These are phyloP conservation scores for Phalacrocorax aristotelis DNA, from an alignment of 2,113 vertebrate species.

Conservation along the genomic window DNA sequence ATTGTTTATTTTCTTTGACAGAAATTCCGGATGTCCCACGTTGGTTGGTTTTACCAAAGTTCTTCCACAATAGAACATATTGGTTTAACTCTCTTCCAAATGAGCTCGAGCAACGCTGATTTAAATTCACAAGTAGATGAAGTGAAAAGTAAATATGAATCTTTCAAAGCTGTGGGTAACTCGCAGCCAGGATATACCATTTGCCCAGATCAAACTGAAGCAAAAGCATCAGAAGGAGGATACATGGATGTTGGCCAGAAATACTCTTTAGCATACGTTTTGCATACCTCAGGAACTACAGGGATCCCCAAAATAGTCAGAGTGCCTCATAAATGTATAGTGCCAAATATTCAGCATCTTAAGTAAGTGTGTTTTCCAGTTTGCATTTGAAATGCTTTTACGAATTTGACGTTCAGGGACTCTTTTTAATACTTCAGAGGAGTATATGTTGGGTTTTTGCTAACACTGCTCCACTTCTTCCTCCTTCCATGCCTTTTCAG, in stretches of 20 bases:
- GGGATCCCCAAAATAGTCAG: constrained; percentile 89
- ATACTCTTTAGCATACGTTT: constrained; percentile 81
- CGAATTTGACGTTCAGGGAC: neutral
- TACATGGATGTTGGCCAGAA: neutral
- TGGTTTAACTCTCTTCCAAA: constrained; percentile 78
- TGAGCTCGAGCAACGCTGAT: neutral
- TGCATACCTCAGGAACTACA: constrained; percentile 96
- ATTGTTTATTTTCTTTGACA: constrained; percentile 58
- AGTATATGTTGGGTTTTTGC: neutral
- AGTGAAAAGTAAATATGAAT: neutral
- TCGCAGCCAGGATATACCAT: accelerated
- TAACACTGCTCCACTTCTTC: neutral
- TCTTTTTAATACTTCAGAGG: neutral
- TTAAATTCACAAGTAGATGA: neutral
- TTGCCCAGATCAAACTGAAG: neutral
- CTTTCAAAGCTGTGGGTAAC: neutral
- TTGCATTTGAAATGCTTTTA: neutral
- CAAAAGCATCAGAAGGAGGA: neutral
- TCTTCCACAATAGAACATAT: constrained; percentile 66
- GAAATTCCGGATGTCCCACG: constrained; percentile 78
- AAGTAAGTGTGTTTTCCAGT: constrained; percentile 73
- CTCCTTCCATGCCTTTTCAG: neutral
- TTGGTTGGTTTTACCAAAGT: constrained; percentile 36
- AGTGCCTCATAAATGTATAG: constrained; percentile 91
- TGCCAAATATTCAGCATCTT: constrained; percentile 92